These are phyloP conservation scores for Microctonus brassicae DNA, from an alignment of 2,888 invertebrate species.

Conservation along the genomic window DNA sequence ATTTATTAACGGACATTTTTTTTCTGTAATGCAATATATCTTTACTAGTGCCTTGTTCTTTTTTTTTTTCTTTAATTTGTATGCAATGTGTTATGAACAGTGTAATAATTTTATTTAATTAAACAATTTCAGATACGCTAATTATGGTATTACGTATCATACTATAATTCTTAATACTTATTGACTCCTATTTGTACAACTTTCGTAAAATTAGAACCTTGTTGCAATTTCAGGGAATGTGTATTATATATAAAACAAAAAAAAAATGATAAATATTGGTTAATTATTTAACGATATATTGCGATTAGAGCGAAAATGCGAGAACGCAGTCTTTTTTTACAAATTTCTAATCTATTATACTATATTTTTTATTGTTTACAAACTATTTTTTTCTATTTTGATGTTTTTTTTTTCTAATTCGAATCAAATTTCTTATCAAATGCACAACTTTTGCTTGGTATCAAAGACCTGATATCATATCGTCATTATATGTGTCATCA, in stretches of 20 bases:
- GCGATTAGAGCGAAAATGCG: constrained; percentile 28
- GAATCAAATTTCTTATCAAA: constrained; percentile 57
- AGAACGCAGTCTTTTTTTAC: constrained; percentile 42
- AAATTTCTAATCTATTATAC: constrained; percentile 43
- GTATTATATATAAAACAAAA: constrained; percentile 1
- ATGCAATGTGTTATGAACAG: neutral
- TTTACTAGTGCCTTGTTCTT: neutral
- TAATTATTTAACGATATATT: neutral
- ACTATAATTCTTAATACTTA: constrained; percentile 30
- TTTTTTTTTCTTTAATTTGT: neutral
- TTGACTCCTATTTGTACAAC: constrained; percentile 18
- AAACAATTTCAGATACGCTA: neutral
- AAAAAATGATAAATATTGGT: constrained; percentile 15
- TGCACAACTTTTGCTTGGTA: constrained; percentile 60
- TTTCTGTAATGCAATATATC: neutral
- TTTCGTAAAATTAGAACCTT: constrained; percentile 17
- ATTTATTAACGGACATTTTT: neutral
- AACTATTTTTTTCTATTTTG: constrained; percentile 44
- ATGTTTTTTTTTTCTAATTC: constrained; percentile 37
- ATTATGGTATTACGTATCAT: constrained; percentile 7
- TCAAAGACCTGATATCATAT: constrained; percentile 64
- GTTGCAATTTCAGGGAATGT: neutral
- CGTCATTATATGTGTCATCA: constrained; percentile 12
- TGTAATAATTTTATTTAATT: neutral
- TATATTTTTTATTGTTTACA: constrained; percentile 36